Percentiles rank a stretch among this genome's conserved stretches.
Evolutionary conservation across 1,140 invertebrate species (phyloP).

Genomic region (Heliothis subflexa): DNA sequence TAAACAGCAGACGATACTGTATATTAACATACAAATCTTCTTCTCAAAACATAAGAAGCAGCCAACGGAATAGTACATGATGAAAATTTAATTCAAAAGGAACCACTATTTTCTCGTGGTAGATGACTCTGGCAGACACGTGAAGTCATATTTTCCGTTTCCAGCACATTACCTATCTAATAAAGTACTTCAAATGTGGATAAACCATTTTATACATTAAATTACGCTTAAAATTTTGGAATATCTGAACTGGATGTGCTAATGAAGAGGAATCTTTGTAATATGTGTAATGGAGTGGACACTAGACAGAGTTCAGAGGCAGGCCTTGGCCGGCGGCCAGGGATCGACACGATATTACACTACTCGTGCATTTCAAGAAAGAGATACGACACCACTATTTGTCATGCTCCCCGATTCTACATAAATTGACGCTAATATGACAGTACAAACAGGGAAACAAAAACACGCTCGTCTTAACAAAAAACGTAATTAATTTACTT

Average conservation of each 20-base stretch:
- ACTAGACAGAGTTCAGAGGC: conserved; percentile 49
- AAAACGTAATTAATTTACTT: conserved; percentile 27
- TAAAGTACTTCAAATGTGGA: neutral
- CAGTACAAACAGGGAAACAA: conserved; percentile 30
- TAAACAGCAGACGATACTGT: neutral
- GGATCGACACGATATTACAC: conserved; percentile 50
- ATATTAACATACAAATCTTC: neutral
- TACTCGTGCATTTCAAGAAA: conserved; percentile 53
- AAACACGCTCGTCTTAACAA: conserved; percentile 14
- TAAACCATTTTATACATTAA: conserved; percentile 4
- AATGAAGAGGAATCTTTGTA: conserved; percentile 44
- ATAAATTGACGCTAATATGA: conserved; percentile 56
- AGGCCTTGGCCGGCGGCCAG: conserved; percentile 58
- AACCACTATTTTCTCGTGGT: neutral
- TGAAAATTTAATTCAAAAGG: neutral
- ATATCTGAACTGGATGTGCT: conserved; percentile 26
- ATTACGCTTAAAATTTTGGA: conserved; percentile 13
- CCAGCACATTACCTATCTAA: conserved; percentile 1
- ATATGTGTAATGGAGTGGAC: conserved; percentile 51
- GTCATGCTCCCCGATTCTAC: conserved; percentile 36
- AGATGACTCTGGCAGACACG: neutral
- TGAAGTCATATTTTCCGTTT: conserved; percentile 20
- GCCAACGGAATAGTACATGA: neutral
- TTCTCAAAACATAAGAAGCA: neutral
- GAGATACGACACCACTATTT: conserved; percentile 48